phyloP scores from a whole-genome alignment of 2,113 vertebrate genomes.

The Cyanistes caeruleus region DNA sequence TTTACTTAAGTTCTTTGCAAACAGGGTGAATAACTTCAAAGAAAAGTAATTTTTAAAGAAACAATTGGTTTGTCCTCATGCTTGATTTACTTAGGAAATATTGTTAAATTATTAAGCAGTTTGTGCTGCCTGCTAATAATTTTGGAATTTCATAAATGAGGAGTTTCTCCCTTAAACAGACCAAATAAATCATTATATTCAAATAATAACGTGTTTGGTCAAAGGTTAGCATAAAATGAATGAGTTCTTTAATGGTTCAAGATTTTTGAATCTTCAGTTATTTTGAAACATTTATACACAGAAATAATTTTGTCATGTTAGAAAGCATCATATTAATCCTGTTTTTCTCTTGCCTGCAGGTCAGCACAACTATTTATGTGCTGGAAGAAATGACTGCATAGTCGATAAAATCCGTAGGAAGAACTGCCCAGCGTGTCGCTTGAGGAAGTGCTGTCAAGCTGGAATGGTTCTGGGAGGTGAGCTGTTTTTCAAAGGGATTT shows the following conservation, averaged over 20 bases:
- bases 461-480: constrained; percentile 99
- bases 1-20: neutral
- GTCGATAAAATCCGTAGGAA: constrained; percentile 98
- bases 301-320: neutral
- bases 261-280: neutral
- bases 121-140: neutral
- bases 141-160: neutral
- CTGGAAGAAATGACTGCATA: constrained; percentile 98
- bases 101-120: neutral
- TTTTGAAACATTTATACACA: neutral
- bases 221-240: neutral
- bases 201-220: neutral
- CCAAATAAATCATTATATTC: neutral
- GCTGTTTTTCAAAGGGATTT: neutral
- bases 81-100: neutral
- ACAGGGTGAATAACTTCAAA: neutral
- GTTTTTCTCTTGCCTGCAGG: constrained; percentile 75
- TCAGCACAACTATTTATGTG: constrained; percentile 96
- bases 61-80: accelerated
- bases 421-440: constrained; percentile 95
- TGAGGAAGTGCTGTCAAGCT: constrained; percentile 95
- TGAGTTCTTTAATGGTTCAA: neutral
- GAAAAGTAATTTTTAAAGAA: neutral
- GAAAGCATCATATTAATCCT: neutral
- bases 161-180: neutral